Evolutionary conservation across 37 sponge, comb jelly and placozoan genomes (phyloP), one percentile per base, ranked within the genome.

Genomic region (Agelas oroides): DNA sequence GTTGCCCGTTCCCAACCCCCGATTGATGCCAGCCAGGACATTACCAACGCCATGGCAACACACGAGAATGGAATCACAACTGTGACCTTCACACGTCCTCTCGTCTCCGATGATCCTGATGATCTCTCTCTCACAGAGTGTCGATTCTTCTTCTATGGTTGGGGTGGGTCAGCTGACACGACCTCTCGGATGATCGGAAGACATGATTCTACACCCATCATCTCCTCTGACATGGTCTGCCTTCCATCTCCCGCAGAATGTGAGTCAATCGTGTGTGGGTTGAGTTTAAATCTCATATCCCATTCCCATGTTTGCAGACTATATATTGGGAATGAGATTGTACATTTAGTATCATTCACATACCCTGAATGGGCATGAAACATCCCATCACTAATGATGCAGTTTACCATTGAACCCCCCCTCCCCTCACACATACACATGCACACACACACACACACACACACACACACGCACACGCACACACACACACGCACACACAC

Each of bases 41-140:
- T 91, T n/a, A 24, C 17, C 0, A 34, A 67, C 0, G 32, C 74
- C 31, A 37, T 52, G 5, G 87, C 62, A 16, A 30, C 37, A 0
- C 52, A 40, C 52, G 55, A 69, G 5, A 46, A 81, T 27, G 83
- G 87, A 15, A 13, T 61, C 60, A 86, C 72, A 19, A 80, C 79
- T 0, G 20, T 91, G 53, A 61, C 53, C 5, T 91, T 91, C 66
- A 75, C 59, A 19, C 87, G 91, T 25, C 78, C 87, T 21, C 53
- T 85, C 23, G 37, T 18, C 33, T 15, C 91, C 24, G 63, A 36
- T 31, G 53, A 80, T 36, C 17, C 72, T 14, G 20, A 80, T 23
- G 91, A 91, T 55, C 1, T 85, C 33, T 75, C 75, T 1, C 73
- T 91, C 27, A 34, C 32, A 39, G 41, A 28, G 39, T 81, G 87